Evolutionary conservation across 2,797 vertebrate genomes (phyloP), one percentile per base, ranked within the genome.

Genomic region (Centropyge bicolor): DNA sequence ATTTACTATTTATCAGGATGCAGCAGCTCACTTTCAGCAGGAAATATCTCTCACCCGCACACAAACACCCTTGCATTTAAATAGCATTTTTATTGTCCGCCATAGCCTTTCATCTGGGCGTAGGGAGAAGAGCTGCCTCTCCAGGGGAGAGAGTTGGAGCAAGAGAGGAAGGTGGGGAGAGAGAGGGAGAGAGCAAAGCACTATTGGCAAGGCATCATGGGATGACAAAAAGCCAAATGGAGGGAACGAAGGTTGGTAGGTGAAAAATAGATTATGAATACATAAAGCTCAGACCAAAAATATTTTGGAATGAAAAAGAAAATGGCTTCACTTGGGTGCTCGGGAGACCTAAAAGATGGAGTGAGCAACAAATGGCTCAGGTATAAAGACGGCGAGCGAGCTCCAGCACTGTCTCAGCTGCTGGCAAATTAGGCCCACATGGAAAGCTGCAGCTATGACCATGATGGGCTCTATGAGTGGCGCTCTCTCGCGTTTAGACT

Each of bases 51-150:
- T 93, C 92, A 95, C 93, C 91, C 92, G 93, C 94, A 94, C 91
- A 95, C 95, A 95, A 95, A 95, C 95, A 94, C 93, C 84, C 93
- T 93, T 95, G 94, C 94, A 96, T 95, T 95, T 95, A 95, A 95
- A 95, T 95, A 95, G 94, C 92, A 93, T 94, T 94, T 94, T 95
- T 95, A 96, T 95, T 96, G 95, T 95, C 92, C 93, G 90, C 90
- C 74, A 55, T 89, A 94, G 94, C 94, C 94, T 95, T 96, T 96
- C 93, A 95, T 95, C 94, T 95, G 92, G 92, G 95, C 94, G 95
- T 89, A 93, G 90, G 89, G 95, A 96, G 95, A 96, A 95, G 96
- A 95, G 96, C 95, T 96, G 96, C 95, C 93, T 96, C 71, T 92
- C 95, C 95, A 92, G 94, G 93, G 93, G 92, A 92, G 92, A 92